Conservation (phyloP, 2,888 invertebrate genomes). For the Dasysyrphus tricinctus region DNA sequence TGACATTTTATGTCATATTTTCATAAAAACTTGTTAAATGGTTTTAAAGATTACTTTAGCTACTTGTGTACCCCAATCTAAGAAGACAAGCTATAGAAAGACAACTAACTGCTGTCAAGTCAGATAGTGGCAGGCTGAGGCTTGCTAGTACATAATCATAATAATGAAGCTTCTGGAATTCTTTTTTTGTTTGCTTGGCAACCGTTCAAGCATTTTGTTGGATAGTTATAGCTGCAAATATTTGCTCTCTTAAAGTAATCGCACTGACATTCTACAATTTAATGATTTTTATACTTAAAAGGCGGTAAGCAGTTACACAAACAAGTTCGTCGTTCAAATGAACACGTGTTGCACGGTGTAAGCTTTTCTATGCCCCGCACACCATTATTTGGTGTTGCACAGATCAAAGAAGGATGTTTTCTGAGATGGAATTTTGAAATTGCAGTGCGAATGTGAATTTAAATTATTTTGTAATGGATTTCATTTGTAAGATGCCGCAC, state of each 20-base stretch:
- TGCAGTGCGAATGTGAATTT: constrained; percentile 61
- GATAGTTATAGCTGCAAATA: constrained; percentile 60
- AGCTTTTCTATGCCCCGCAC: too few relatives aligned
- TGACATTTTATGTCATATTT: constrained; percentile 68
- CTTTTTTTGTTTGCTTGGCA: constrained; percentile 40
- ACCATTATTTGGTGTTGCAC: neutral
- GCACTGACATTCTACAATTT: constrained; percentile 54
- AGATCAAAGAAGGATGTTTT: constrained; percentile 21
- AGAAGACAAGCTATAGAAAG: neutral
- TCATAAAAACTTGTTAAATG: constrained; percentile 37
- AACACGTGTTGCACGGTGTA: constrained; percentile 28
- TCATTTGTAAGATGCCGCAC: constrained; percentile 35
- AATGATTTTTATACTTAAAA: constrained; percentile 47
- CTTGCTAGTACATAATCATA: neutral
- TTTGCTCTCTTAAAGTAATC: constrained; percentile 54
- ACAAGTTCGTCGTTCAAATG: constrained; percentile 14
- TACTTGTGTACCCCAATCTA: neutral
- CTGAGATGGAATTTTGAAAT: constrained; percentile 47
- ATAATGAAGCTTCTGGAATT: constrained; percentile 37
- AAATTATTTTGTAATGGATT: constrained; percentile 59
- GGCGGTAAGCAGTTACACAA: constrained; percentile 48
- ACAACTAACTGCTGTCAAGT: neutral
- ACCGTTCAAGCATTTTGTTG: constrained; percentile 57
- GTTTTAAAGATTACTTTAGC: neutral
- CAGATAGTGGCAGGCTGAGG: too few relatives aligned